Evolutionary conservation across 2,113 vertebrate species (phyloP).

Genomic region (Sula dactylatra): DNA sequence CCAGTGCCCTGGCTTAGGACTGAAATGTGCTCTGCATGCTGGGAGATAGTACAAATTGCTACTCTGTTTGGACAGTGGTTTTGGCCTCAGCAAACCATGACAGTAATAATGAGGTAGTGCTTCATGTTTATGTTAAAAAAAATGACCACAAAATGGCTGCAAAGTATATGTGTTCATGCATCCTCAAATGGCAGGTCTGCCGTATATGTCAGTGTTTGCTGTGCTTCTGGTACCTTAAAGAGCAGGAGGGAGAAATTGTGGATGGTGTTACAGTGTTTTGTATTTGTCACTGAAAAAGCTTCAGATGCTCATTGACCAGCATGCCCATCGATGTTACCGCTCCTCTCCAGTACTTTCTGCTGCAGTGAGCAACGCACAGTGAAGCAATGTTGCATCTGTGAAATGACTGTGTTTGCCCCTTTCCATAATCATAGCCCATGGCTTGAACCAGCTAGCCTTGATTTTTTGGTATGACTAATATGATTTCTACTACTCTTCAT

Average conservation of each 20-base stretch:
- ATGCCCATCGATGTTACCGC: background rate
- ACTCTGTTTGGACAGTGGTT: background rate
- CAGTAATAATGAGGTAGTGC: background rate
- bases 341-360: background rate
- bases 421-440: background rate
- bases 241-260: background rate
- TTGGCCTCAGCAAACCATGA: background rate
- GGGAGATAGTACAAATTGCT: background rate
- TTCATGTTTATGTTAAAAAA: background rate
- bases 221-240: background rate
- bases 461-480: background rate
- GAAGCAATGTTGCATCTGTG: background rate
- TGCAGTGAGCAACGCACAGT: background rate
- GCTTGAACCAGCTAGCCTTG: background rate
- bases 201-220: no score
- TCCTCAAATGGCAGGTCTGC: background rate
- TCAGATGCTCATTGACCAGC: background rate
- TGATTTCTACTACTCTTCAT: background rate
- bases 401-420: background rate
- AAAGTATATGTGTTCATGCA: background rate
- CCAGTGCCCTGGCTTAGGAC: background rate
- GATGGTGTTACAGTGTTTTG: accelerated
- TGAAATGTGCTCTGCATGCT: background rate
- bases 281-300: background rate
- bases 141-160: background rate